A percentile compares a stretch with the other conserved stretches of the same genome.
phyloP scores from a whole-genome alignment of 2,797 vertebrate species.

The Podarcis siculus region DNA sequence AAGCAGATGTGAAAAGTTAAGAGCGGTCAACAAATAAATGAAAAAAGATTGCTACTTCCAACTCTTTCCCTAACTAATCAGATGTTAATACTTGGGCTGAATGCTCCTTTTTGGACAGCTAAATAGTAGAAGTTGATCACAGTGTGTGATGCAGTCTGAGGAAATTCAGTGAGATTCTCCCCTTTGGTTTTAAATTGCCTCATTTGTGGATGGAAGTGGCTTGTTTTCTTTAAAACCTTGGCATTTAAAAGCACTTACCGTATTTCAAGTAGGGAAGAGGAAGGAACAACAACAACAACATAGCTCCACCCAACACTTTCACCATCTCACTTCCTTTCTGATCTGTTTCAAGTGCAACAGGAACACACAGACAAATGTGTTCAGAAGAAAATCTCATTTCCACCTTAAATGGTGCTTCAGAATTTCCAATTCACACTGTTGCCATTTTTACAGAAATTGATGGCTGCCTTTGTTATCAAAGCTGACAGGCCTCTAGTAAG shows the following conservation, averaged over 20 bases:
- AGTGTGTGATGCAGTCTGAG: constrained; percentile 45
- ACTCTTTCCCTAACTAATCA: constrained; percentile 2
- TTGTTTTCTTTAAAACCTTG: constrained; percentile 52
- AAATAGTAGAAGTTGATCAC: constrained; percentile 18
- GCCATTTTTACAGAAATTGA: constrained; percentile 73
- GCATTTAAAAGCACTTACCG: constrained; percentile 61
- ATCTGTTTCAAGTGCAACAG: constrained; percentile 58
- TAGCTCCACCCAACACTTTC: neutral
- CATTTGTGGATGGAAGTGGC: constrained; percentile 44
- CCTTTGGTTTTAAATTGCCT: constrained; percentile 60
- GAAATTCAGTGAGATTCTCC: constrained; percentile 59
- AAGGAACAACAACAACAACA: neutral
- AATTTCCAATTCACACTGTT: constrained; percentile 72
- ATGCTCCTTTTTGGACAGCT: constrained; percentile 50
- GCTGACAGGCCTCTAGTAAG: constrained; percentile 68
- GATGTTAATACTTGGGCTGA: constrained; percentile 52
- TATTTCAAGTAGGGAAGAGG: constrained; percentile 10
- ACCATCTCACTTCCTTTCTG: constrained; percentile 50
- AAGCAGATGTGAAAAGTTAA: neutral
- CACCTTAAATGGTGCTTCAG: constrained; percentile 61
- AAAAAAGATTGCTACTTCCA: constrained; percentile 41
- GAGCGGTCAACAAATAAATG: neutral
- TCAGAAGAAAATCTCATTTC: constrained; percentile 73
- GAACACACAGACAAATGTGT: constrained; percentile 48
- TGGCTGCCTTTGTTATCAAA: constrained; percentile 75